Evolutionary conservation across 2,113 vertebrate species (phyloP), one percentile per base, ranked within the genome.

Genomic region (Ranitomeya imitator): DNA sequence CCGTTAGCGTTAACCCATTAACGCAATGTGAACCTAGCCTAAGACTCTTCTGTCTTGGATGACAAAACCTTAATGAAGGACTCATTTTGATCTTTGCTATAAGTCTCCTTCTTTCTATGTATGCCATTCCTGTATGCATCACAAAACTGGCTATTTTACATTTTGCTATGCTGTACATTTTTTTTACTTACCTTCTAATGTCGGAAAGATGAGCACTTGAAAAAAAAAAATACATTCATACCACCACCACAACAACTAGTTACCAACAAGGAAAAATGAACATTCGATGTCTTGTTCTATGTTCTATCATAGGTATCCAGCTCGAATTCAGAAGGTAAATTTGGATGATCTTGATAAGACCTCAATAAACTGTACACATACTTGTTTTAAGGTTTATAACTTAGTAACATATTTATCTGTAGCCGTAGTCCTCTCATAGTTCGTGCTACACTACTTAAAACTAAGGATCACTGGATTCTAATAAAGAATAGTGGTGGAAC

Each of bases 321-420:
- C 94, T 94, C 93, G 95, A 95, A 94, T 97, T 98, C 95, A 96
- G 96, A 96, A 95, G 96, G 93, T 90, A 92, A 95, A 95, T 97
- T 98, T 97, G 96, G 97, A 97, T 95, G 96, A 96, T 97, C 96
- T 95, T 91, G 93, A 94, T 94, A 95, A 95, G 94, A 94, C 96
- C 94, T 96, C 94, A 94, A 94, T 94, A 94, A 93, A 93, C 95
- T 94, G 94, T 94, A 94, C 94, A 93, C 93, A 92, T 96, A 95
- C 94, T 96, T 95, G 95, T 96, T 95, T 94, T 93, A 94, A 93
- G 94, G 96, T 97, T 96, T 96, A 95, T 95, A 93, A 94, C 95
- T 95, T 95, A 93, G 93, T 89, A 91, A 94, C 93, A 95, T 94
- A 96, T 97, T 97, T 97, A 93, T 91, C 93, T 92, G 93, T 94